These are phyloP conservation scores for Clarias gariepinus DNA, from an alignment of 2,113 vertebrate genomes.

Conservation along the genomic window DNA sequence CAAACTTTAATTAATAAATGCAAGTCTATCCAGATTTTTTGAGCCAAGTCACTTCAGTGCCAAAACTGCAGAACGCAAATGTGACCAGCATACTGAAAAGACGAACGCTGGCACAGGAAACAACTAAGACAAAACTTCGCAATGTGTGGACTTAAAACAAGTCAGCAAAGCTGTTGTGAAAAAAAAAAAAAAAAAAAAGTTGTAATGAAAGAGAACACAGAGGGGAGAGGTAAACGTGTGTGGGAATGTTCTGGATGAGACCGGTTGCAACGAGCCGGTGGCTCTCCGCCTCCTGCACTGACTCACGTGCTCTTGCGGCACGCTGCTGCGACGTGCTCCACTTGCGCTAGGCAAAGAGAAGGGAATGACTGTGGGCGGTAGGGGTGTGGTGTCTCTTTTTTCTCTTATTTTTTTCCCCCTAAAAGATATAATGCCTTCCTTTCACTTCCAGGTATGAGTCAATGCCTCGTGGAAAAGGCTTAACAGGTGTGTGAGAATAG, in stretches of 20 bases:
- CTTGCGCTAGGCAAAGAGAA: constrained; percentile 60
- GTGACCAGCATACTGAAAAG: constrained; percentile 14
- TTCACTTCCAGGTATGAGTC: background rate
- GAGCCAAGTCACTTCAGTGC: constrained; percentile 29
- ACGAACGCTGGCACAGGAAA: constrained; percentile 13
- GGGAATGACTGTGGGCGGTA: background rate
- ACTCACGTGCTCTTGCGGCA: constrained; percentile 35
- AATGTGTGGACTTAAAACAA: constrained; percentile 20
- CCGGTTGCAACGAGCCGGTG: background rate
- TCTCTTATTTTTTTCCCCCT: background rate
- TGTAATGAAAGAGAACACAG: constrained; percentile 15
- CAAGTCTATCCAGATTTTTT: background rate
- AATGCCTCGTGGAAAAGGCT: background rate
- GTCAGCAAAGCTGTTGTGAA: background rate
- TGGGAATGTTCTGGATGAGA: constrained; percentile 20
- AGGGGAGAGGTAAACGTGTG: background rate
- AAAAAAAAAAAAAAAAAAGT: background rate
- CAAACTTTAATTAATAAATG: background rate
- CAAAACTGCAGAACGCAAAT: constrained; percentile 38
- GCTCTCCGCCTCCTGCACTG: background rate
- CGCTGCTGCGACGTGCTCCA: constrained; percentile 60
- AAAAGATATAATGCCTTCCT: constrained; percentile 40
- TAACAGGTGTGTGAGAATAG: background rate
- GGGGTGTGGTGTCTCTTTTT: background rate
- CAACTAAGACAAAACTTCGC: constrained; percentile 2